Base-by-base conservation (phyloP, 1,140 invertebrate genomes). In the Drosophila sulfurigaster region DNA sequence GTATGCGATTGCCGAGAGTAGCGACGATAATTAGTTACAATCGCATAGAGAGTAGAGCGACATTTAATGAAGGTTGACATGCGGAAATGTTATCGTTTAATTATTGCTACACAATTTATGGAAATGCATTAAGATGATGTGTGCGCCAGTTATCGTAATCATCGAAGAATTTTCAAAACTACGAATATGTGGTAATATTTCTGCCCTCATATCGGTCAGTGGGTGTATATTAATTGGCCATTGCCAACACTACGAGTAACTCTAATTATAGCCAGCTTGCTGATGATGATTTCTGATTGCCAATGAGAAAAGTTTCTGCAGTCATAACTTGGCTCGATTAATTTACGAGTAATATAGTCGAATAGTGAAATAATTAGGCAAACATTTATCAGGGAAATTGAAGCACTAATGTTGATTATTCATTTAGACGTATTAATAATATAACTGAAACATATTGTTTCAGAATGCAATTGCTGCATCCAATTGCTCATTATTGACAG, bases 41-140 rank as follows among this genome's bases (percentile, higher is more conserved):
- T 68, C 78, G 32, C 20, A 25, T 25, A 25, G 64, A 25, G 64
- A 32, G 51, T n/a, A 16, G 45, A 52, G 41, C n/a, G 46, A 45
- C 71, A 75, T 30, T 64, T 85, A 83, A 83, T 70, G 81, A 85
- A 67, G 71, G 58, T 69, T 82, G 82, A 82, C 78, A 78, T 46
- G 49, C 66, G 62, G 75, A 75, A 76, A 73, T 75, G 79, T 63
- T 87, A 76, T 71, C 82, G 82, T 69, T 85, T 82, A 86, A 86
- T 87, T 86, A 85, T 87, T 76, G 78, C 77, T 70, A 76, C 82
- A 74, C 65, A 87, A 86, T 86, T 87, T 87, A 82, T 86, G 83
- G 75, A 86, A 87, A 86, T 87, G 76, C 76, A 87, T 86, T 82
- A 86, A 77, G 76, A 74, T 79, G 82, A 79, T 79, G 75, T 70